Conservation (phyloP, 2,888 invertebrate species). For the Cryptus armator region DNA sequence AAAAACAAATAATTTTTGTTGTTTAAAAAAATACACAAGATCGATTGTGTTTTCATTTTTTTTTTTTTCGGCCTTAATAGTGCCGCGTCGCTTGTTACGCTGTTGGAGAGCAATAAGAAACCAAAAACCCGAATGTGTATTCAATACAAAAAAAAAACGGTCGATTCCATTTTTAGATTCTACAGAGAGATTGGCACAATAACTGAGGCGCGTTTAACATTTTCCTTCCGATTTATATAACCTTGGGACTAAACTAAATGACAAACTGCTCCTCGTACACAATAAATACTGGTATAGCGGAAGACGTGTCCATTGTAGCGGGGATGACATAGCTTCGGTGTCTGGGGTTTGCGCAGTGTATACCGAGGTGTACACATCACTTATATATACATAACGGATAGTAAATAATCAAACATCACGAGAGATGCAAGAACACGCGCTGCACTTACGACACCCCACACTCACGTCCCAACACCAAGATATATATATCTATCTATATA, state of each 20-base stretch:
- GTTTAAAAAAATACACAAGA: conserved; percentile 14
- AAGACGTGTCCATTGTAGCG: conserved; percentile 28
- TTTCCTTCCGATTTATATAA: conserved; percentile 11
- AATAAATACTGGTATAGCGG: conserved; percentile 19
- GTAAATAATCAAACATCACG: conserved; percentile 49
- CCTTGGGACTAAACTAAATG: conserved; percentile 37
- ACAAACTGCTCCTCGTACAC: conserved; percentile 61
- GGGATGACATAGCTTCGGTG: conserved; percentile 45
- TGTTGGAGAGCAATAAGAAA: conserved; percentile 29
- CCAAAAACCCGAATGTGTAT: background rate
- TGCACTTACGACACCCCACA: conserved; percentile 59
- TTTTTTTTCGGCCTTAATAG: conserved; percentile 27
- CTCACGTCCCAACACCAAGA: conserved; percentile 38
- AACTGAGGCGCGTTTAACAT: background rate
- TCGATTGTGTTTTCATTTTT: conserved; percentile 39
- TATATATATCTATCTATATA: conserved; percentile 15
- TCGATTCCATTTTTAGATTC: background rate
- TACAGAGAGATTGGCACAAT: background rate
- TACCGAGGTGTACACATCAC: conserved; percentile 2
- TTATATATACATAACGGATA: background rate
- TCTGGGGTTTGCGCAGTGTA: conserved; percentile 16
- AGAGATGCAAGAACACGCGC: conserved; percentile 58
- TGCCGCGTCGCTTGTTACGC: conserved; percentile 50
- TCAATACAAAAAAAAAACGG: background rate
- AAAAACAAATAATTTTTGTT: conserved; percentile 30